These are phyloP conservation scores for Drosophila kanapiae DNA, from an alignment of 1,140 invertebrate species.

Conservation along the genomic window DNA sequence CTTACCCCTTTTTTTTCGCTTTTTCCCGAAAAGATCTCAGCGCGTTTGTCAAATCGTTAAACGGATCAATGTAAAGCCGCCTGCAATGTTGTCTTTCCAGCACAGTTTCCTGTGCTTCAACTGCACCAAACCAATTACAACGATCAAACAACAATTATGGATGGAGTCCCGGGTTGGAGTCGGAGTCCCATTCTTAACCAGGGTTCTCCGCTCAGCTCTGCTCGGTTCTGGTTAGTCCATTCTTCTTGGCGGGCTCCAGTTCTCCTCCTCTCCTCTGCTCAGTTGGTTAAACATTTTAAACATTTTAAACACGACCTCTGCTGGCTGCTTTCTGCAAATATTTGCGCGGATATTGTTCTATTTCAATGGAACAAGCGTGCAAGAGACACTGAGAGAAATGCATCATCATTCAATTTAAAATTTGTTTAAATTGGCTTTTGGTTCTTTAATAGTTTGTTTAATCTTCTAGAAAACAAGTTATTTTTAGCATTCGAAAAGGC, in stretches of 20 bases:
- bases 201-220: constrained; percentile 1
- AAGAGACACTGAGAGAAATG: constrained; percentile 30
- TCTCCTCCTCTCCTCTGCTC: constrained; percentile 1
- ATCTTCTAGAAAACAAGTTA: too few relatives aligned
- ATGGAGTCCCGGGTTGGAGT: constrained; percentile 39
- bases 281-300: constrained; percentile 60
- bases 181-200: constrained; percentile 53
- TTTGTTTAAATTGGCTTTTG: background rate
- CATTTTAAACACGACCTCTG: constrained; percentile 66
- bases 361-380: constrained; percentile 68
- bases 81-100: constrained; percentile 55
- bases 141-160: constrained; percentile 83
- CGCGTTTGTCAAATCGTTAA: constrained; percentile 77
- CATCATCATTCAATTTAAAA: background rate
- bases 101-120: constrained; percentile 70
- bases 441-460: too few relatives aligned
- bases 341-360: constrained; percentile 83
- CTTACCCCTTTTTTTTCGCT: constrained; percentile 31
- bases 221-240: constrained; percentile 13
- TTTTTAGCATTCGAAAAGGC: too few relatives aligned
- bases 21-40: constrained; percentile 35
- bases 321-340: constrained; percentile 76
- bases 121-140: constrained; percentile 80
- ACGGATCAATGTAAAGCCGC: constrained; percentile 77
- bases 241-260: background rate